Evolutionary conservation across 2,113 vertebrate species (phyloP).

Genomic region (Ursus arctos): DNA sequence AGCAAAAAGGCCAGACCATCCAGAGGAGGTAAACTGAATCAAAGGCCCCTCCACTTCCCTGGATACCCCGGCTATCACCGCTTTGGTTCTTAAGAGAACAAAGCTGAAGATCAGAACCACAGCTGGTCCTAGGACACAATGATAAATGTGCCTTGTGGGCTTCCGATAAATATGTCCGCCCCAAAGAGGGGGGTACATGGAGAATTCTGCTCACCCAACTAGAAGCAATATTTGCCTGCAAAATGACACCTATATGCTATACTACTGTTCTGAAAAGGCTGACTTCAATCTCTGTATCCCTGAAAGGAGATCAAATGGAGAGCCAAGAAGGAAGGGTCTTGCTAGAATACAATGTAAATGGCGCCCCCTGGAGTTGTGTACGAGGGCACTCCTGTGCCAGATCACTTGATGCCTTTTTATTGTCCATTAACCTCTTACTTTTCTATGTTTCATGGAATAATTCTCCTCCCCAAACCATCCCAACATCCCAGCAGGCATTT

Average conservation of each 20-base stretch:
- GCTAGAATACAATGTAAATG: neutral
- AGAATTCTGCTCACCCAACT: neutral
- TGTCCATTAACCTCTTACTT: neutral
- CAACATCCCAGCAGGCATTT: neutral
- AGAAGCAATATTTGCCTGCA: neutral
- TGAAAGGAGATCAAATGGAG: neutral
- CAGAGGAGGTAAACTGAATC: neutral
- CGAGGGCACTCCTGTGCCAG: neutral
- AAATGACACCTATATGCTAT: neutral
- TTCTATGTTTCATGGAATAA: neutral
- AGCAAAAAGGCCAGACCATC: neutral
- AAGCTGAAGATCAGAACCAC: constrained; percentile 11
- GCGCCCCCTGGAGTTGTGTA: neutral
- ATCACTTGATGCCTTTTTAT: neutral
- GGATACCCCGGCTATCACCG: neutral
- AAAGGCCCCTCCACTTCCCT: neutral
- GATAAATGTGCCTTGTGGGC: neutral
- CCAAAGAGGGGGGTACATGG: neutral
- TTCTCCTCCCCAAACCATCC: neutral
- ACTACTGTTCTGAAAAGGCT: neutral
- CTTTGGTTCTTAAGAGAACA: constrained; percentile 13
- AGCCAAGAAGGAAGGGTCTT: neutral
- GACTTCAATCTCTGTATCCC: neutral
- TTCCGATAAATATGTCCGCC: neutral
- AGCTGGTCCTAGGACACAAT: neutral